These are phyloP conservation scores for Caloenas nicobarica DNA, from an alignment of 2,113 vertebrate species.

Conservation along the genomic window DNA sequence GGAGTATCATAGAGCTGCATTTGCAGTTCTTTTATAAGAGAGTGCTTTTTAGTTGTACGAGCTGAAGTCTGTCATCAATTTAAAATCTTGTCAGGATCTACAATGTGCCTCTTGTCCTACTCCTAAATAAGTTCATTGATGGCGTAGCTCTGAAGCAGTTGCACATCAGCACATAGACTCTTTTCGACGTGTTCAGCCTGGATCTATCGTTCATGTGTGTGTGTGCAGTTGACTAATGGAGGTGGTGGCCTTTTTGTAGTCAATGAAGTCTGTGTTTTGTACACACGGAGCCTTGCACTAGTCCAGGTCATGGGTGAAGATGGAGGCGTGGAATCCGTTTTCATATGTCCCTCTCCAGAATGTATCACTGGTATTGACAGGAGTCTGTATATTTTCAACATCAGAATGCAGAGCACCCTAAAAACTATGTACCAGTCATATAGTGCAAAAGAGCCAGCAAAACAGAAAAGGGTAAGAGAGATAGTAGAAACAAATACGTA, in stretches of 20 bases:
- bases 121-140: not conserved
- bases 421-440: not conserved
- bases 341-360: not conserved
- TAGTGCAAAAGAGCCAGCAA: not conserved
- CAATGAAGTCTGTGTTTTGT: not conserved
- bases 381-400: not conserved
- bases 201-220: not conserved
- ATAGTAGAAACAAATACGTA: not conserved
- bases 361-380: not conserved
- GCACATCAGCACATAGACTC: not conserved
- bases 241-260: not conserved
- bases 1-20: not conserved
- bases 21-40: not conserved
- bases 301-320: not conserved
- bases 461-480: not conserved
- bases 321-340: not conserved
- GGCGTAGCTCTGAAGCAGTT: not conserved
- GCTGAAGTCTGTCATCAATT: not conserved
- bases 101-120: not conserved
- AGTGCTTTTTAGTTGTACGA: not conserved
- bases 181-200: not conserved
- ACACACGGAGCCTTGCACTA: not conserved
- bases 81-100: not conserved
- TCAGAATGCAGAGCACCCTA: not conserved
- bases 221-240: not conserved